phyloP scores from a whole-genome alignment of 2,797 vertebrate species.

The Acanthopagrus latus region DNA sequence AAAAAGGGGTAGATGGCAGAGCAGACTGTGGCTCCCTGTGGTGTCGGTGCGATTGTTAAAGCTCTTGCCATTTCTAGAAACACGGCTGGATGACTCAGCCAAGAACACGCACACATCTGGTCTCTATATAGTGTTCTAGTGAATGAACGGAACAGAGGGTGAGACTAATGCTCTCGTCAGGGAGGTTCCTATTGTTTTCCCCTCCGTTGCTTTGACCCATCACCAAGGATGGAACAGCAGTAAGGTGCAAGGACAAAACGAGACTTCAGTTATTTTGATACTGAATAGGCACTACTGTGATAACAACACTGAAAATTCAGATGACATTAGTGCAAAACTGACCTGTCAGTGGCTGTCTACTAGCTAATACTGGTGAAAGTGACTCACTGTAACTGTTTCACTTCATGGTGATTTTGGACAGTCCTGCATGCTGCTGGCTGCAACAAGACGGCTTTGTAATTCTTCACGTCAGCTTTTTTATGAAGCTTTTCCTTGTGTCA shows the following conservation, averaged over 20 bases:
- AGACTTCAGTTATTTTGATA: not conserved
- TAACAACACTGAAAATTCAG: not conserved
- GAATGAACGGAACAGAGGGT: slow-evolving; percentile 65
- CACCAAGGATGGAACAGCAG: not conserved
- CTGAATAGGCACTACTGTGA: not conserved
- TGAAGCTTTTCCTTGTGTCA: not conserved
- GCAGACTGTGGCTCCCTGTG: slow-evolving; percentile 47
- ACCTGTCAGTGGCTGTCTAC: not conserved
- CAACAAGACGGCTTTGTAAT: not conserved
- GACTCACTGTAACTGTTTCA: not conserved
- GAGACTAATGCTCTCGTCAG: slow-evolving; percentile 61
- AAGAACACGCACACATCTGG: slow-evolving; percentile 78
- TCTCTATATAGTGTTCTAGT: slow-evolving; percentile 80
- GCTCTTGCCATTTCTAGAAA: slow-evolving; percentile 52
- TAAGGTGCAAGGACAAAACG: slow-evolving; percentile 12
- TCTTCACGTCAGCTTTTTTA: not conserved
- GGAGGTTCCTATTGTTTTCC: slow-evolving; percentile 62
- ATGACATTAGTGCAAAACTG: not conserved
- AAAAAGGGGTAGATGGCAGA: slow-evolving; percentile 35
- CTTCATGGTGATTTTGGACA: slow-evolving; percentile 2
- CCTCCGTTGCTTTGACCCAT: slow-evolving; percentile 18
- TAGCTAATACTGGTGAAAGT: not conserved
- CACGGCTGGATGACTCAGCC: slow-evolving; percentile 40
- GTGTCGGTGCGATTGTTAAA: slow-evolving; percentile 56
- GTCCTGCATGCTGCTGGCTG: not conserved